phyloP scores from a whole-genome alignment of 2,797 vertebrate genomes.

The Eremophila alpestris region DNA sequence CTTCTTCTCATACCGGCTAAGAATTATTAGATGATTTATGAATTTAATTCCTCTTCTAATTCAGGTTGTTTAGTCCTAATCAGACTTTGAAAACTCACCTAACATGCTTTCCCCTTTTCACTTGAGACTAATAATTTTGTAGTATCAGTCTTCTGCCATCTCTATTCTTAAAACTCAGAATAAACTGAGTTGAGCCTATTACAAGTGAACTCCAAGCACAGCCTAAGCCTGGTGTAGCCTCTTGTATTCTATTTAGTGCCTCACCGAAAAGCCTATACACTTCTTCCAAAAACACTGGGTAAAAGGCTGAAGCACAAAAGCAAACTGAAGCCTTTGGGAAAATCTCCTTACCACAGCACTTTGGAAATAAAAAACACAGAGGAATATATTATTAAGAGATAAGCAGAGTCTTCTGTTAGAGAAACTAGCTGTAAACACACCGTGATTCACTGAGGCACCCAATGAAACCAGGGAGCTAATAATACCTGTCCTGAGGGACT shows the following conservation, averaged over 20 bases:
- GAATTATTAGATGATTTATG: slow-evolving; percentile 26
- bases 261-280: neutral
- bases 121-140: slow-evolving; percentile 13
- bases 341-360: slow-evolving; percentile 40
- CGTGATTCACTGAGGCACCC: slow-evolving; percentile 63
- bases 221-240: neutral
- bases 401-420: slow-evolving; percentile 47
- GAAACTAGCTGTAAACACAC: slow-evolving; percentile 64
- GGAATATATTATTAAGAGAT: slow-evolving; percentile 65
- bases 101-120: neutral
- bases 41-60: slow-evolving; percentile 48
- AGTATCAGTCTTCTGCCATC: neutral
- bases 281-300: slow-evolving; percentile 15
- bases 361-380: slow-evolving; percentile 66
- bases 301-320: slow-evolving; percentile 56
- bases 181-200: neutral
- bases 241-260: neutral
- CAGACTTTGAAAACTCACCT: slow-evolving; percentile 40
- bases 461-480: slow-evolving; percentile 66
- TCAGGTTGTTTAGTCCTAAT: slow-evolving; percentile 25
- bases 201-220: neutral
- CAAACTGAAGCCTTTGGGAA: slow-evolving; percentile 49
- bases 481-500: slow-evolving; percentile 50
- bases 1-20: neutral
- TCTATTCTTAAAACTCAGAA: slow-evolving; percentile 8